These are phyloP conservation scores for Melospiza melodia DNA, from an alignment of 2,113 vertebrate species.

Conservation along the genomic window DNA sequence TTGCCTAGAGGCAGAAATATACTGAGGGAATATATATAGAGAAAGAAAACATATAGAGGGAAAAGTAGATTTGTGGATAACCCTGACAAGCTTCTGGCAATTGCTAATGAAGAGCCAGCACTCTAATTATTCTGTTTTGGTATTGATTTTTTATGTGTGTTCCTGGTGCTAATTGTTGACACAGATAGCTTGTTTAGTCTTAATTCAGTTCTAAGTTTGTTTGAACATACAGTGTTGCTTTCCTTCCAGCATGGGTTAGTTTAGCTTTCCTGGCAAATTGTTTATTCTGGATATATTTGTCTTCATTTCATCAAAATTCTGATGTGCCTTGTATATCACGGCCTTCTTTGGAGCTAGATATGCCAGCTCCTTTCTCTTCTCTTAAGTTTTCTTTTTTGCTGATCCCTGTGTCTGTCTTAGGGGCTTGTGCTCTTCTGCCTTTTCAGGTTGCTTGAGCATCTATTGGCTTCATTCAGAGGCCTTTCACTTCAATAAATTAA, in stretches of 20 bases:
- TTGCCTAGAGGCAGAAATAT: background rate
- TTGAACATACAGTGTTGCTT: background rate
- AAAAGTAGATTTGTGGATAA: background rate
- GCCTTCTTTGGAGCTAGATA: background rate
- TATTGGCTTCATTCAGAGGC: accelerated
- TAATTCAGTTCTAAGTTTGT: background rate
- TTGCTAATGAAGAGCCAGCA: background rate
- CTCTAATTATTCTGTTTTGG: background rate
- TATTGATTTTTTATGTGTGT: background rate
- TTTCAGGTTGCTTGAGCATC: background rate
- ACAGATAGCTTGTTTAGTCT: background rate
- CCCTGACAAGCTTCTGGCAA: background rate
- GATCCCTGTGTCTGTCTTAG: background rate
- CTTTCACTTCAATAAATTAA: background rate
- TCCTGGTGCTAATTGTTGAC: background rate
- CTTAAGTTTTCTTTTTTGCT: background rate
- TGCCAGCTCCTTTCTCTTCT: background rate
- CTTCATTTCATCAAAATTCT: background rate
- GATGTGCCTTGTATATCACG: background rate
- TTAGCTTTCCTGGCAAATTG: background rate
- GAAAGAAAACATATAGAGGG: too few relatives aligned
- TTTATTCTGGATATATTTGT: background rate
- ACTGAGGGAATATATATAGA: too few relatives aligned
- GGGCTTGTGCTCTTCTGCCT: background rate
- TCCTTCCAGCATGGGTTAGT: background rate